Evolutionary conservation across 2,797 vertebrate genomes (phyloP), one percentile per base, ranked within the genome.

Genomic region (Lacerta agilis): DNA sequence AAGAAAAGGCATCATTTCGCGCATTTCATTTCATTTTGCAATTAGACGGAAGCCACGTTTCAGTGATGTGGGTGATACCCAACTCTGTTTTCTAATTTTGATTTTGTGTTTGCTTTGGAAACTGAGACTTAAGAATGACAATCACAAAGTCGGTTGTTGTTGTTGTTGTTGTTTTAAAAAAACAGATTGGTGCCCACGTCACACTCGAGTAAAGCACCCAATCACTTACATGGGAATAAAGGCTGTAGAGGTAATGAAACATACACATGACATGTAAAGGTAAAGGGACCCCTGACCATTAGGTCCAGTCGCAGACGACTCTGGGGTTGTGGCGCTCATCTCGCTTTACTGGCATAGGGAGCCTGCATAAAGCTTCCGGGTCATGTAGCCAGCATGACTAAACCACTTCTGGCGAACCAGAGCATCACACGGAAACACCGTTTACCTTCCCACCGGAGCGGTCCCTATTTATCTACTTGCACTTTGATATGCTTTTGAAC

Each of bases 11-110:
- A 92, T 83, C 8, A 86, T 93, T 93, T 93, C 71, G 75, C 4
- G 80, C 67, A 79, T 92, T 92, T 85, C 90, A 91, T 94, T 95
- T 93, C 91, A 86, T 90, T 93, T 92, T 90, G 85, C 90, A 93
- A 94, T 92, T 92, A 83, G 58, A 20, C 11, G 1, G 69, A 85
- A 90, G 86, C 1, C 1, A 13, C 73, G 66, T 90, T 95, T 94
- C 82, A 38, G 11, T 61, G 72, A 90, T 88, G 4, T 66, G 36
- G 33, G 25, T 3, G 8, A 38, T 38, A 20, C 13, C 43, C 6
- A 11, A 45, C 43, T 66, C 33, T 82, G 15, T 77, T 33, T 20
- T 76, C 66, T 76, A 82, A 49, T 67, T 36, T 27, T 17, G 10
- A 38, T 8, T 20, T 79, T 87, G n/a, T 89, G 18, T 89, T 86